Conservation (phyloP, 1,140 invertebrate species). For the Idris sp. region DNA sequence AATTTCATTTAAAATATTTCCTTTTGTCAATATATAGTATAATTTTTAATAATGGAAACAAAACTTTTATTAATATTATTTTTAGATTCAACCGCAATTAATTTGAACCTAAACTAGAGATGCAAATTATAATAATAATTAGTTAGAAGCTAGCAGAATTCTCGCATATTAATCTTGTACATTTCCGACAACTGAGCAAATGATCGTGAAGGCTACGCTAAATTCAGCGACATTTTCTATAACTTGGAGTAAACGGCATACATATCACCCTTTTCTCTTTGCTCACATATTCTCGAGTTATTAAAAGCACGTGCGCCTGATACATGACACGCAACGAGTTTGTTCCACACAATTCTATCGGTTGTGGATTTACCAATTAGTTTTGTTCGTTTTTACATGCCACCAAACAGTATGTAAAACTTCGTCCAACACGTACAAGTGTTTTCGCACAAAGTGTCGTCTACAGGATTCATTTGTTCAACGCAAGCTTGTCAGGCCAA, state of each 20-base stretch:
- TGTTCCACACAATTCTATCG: constrained; percentile 46
- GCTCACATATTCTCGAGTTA: constrained; percentile 40
- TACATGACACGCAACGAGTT: constrained; percentile 51
- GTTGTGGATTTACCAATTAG: constrained; percentile 61
- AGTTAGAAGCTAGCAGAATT: constrained; percentile 23
- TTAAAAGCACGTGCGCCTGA: constrained; percentile 58
- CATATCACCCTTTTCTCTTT: constrained; percentile 29
- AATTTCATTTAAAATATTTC: too few relatives aligned
- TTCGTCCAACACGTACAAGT: constrained; percentile 39
- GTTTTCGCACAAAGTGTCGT: constrained; percentile 61
- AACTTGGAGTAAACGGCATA: constrained; percentile 31
- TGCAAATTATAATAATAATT: neutral
- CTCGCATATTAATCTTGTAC: constrained; percentile 32
- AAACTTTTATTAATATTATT: too few relatives aligned
- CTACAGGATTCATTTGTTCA: constrained; percentile 59
- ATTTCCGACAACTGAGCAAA: constrained; percentile 42
- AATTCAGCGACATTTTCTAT: constrained; percentile 44
- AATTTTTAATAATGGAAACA: too few relatives aligned
- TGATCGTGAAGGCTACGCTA: constrained; percentile 46
- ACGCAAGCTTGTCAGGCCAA: constrained; percentile 50
- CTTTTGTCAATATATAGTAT: too few relatives aligned
- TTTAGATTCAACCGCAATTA: too few relatives aligned
- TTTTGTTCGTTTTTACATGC: constrained; percentile 57
- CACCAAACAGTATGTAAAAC: constrained; percentile 30
- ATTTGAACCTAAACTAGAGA: too few relatives aligned